Conservation (phyloP, 1,140 invertebrate species). For the Amyelois transitella region DNA sequence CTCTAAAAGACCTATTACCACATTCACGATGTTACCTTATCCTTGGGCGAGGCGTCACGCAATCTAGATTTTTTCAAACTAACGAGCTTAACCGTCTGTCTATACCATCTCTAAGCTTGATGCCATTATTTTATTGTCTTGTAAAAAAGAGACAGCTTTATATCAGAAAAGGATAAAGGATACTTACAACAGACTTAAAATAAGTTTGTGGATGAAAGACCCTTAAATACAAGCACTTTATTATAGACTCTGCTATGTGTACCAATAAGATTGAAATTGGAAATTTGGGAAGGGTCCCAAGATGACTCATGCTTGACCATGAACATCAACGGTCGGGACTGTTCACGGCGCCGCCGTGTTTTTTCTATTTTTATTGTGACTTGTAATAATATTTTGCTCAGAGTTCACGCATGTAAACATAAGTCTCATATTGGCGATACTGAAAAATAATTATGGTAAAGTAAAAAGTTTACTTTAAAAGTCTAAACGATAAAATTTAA, state of each 20-base stretch:
- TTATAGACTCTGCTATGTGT: not conserved
- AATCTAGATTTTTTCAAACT: too few relatives aligned
- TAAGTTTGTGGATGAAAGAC: not conserved
- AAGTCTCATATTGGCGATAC: not conserved
- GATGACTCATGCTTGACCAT: constrained; percentile 10
- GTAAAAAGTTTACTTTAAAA: too few relatives aligned
- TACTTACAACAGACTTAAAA: not conserved
- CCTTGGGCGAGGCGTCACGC: too few relatives aligned
- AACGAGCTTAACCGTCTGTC: not conserved
- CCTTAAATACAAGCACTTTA: not conserved
- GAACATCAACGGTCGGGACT: constrained; percentile 10
- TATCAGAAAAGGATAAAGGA: not conserved
- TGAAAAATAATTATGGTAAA: too few relatives aligned
- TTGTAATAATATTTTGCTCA: not conserved
- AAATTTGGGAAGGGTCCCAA: not conserved
- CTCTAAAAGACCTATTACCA: too few relatives aligned
- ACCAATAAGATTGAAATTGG: not conserved
- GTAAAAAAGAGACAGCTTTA: not conserved
- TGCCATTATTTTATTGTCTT: not conserved
- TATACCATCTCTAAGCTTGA: not conserved
- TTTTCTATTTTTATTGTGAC: not conserved
- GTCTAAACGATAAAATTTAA: too few relatives aligned
- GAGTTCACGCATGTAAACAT: not conserved
- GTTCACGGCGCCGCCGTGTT: constrained; percentile 1
- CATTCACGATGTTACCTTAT: too few relatives aligned